These are phyloP conservation scores for Caretta caretta DNA, from an alignment of 2,113 vertebrate species.

Conservation along the genomic window DNA sequence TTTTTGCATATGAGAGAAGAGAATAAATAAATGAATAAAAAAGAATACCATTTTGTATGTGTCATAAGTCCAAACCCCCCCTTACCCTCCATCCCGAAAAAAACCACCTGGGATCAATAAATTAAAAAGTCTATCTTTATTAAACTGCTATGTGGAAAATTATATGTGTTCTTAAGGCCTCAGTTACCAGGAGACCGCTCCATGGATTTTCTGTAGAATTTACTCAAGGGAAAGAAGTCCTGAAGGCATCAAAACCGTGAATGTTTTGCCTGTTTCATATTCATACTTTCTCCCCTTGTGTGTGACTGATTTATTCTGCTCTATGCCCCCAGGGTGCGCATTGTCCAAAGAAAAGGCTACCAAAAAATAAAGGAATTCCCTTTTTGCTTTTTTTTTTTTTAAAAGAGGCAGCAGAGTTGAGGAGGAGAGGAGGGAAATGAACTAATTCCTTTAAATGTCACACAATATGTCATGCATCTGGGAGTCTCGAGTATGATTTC, in stretches of 20 bases:
- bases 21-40: conserved; percentile 61
- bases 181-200: conserved; percentile 53
- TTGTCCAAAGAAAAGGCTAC: conserved; percentile 73
- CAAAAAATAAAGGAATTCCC: conserved; percentile 29
- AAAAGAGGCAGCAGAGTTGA: background rate
- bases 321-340: conserved; percentile 52
- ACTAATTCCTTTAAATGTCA: conserved; percentile 5
- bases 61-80: background rate
- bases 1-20: conserved; percentile 24
- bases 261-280: conserved; percentile 63
- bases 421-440: background rate
- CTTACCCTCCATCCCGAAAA: background rate
- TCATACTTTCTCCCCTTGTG: conserved; percentile 65
- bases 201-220: conserved; percentile 53
- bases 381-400: background rate
- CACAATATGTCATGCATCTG: conserved; percentile 20
- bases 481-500: conserved; percentile 36
- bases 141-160: background rate
- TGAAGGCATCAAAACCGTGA: conserved; percentile 39
- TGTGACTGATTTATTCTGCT: conserved; percentile 69
- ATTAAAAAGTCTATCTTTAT: conserved; percentile 39
- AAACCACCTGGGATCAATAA: conserved; percentile 35
- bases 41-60: conserved; percentile 50
- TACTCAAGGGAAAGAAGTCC: conserved; percentile 52
- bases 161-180: conserved; percentile 47